Base-by-base conservation (phyloP, 2,888 invertebrate genomes). In the Gymnocheta viridis region DNA sequence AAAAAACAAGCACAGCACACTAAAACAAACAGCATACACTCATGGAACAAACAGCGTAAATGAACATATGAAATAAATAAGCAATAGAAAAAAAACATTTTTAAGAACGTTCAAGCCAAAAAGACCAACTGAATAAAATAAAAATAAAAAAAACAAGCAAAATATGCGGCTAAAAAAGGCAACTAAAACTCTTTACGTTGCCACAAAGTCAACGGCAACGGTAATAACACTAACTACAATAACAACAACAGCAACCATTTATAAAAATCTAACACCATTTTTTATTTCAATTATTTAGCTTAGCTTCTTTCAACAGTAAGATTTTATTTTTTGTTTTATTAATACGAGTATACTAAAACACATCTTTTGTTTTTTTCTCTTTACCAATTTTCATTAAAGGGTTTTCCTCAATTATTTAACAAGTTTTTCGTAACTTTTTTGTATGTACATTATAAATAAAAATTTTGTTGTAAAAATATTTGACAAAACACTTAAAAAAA, bases 121-220 rank as follows among this genome's bases (percentile, higher is more conserved):
- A 70, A n/a, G 35, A 19, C 58, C 51, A 60, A 38, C 22, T 60
- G 51, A 73, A 51, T 41, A 64, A 24, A 44, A 4, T 41, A 51
- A 74, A 51, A 27, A 58, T 54, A 60, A 44, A 82, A 56, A 44
- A 70, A 69, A 69, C 32, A 12, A 73, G 67, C 60, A 78, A 69
- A 62, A 64, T 56, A 66, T 64, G 67, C 60, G 41, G 73, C 82
- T 67, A 82, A 77, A 82, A 82, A 79, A 77, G 82, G 70, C 78
- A 81, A 82, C 77, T 62, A 72, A n/a, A 77, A 79, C 79, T 66
- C 19, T 66, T 72, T 56, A 2, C 44, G 41, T 35, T 47, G 56
- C 56, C 49, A 74, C 74, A 79, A 66, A 44, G 86, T 86, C 86
- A 86, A 79, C 69, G 77, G 83, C 69, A 85, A 81, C 70, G 47